Base-by-base conservation (phyloP, 2,888 invertebrate genomes). In the Rosalia funebris region DNA sequence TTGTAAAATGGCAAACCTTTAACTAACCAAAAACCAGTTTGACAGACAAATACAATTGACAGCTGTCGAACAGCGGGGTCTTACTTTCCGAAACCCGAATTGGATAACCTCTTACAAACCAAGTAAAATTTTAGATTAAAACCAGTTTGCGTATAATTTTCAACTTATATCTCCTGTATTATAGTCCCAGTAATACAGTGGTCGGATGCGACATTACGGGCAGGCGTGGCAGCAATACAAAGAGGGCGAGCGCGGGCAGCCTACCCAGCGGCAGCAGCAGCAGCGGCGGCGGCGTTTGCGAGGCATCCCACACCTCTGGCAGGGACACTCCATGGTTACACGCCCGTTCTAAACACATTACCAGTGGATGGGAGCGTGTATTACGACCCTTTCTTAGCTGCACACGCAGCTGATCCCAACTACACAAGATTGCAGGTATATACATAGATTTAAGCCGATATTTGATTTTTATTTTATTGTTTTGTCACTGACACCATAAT, bases 341-440 rank as follows among this genome's bases (percentile, higher is more conserved):
- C 95, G 83, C 93, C 91, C 5, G 78, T 81, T 41, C 67, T 81
- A 14, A 81, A 81, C 65, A 79, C 80, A 34, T 70, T 81, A 57
- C 80, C 79, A 36, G 80, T 81, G 19, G 81, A 81, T 85, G 88
- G 83, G 84, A 93, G 95, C 84, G 91, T 96, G 73, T 96, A 96
- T 87, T 96, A 96, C 86, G 96, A 96, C 87, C 96, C 95, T 77
- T 95, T 95, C 88, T 85, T 96, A 86, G 94, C 95, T 71, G 93
- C 93, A 69, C 89, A 89, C 75, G 91, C 92, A 69, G 91, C 92
- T 77, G 94, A 94, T 85, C 91, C 92, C 71, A 92, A 91, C 85
- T 93, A 93, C 85, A 62, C 70, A 5, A 91, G 95, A 85, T 87
- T 95, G 77, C 95, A 95, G 91, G 95, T 95, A 53, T 32, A 32